Percentiles rank a stretch among this genome's conserved stretches.
Conservation (phyloP, 2,888 invertebrate species). For the Pheosia tremula region DNA sequence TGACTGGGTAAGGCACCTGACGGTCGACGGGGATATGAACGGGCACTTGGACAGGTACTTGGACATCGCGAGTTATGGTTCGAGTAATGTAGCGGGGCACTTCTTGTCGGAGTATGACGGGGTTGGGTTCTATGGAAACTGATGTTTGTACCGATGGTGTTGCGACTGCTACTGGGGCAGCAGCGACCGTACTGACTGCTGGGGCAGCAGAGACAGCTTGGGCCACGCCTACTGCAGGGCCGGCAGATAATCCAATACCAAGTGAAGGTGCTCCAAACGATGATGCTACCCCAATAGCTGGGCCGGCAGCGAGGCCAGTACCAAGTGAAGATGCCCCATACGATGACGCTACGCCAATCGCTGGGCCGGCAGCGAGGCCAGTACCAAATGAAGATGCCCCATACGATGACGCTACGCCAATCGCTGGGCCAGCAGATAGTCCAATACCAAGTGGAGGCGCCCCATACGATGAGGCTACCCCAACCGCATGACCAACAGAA, state of each 20-base stretch:
- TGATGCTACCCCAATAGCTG: conserved; percentile 6
- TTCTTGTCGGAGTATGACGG: conserved; percentile 75
- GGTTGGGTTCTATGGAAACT: conserved; percentile 71
- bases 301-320: conserved; percentile 5
- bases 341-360: conserved; percentile 8
- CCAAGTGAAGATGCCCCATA: conserved; percentile 6
- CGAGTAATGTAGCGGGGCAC: conserved; percentile 75
- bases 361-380: not conserved
- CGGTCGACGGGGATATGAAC: conserved; percentile 79
- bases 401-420: conserved; percentile 8
- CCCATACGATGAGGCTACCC: conserved; percentile 12
- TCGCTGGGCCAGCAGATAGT: not conserved
- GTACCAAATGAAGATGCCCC: not conserved
- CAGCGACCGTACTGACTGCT: conserved; percentile 38
- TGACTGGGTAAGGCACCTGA: conserved; percentile 77
- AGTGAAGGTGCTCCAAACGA: not conserved
- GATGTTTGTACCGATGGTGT: conserved; percentile 65
- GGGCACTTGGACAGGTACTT: conserved; percentile 77
- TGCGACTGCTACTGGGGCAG: conserved; percentile 46
- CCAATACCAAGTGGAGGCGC: not conserved
- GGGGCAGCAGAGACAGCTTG: conserved; percentile 34
- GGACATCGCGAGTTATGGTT: conserved; percentile 74
- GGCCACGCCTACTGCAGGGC: conserved; percentile 7
- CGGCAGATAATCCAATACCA: conserved; percentile 4
- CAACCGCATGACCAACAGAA: conserved; percentile 10